A percentile compares a stretch with the other conserved stretches of the same genome.
Conservation (phyloP, 2,797 vertebrate species). For the Tokudaia muenninki region DNA sequence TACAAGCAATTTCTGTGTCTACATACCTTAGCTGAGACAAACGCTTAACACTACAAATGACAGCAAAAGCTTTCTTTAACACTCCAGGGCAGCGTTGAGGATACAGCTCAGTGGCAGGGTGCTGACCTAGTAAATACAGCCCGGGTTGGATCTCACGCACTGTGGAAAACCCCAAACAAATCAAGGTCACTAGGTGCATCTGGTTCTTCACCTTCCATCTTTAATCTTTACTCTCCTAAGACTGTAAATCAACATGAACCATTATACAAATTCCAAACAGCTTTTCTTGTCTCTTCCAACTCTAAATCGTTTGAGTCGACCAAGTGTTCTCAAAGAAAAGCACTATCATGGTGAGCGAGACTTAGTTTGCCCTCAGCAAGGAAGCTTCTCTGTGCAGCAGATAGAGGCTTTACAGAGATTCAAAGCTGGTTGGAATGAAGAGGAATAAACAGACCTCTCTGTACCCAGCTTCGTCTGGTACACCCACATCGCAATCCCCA, state of each 20-base stretch:
- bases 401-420: background rate
- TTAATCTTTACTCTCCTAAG: background rate
- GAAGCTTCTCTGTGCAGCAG: background rate
- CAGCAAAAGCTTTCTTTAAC: background rate
- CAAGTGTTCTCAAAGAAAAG: background rate
- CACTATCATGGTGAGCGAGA: background rate
- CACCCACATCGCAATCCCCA: background rate
- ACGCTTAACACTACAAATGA: background rate
- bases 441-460: background rate
- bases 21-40: conserved; percentile 9
- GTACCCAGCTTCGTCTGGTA: background rate
- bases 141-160: background rate
- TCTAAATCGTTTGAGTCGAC: background rate
- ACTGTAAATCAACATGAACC: background rate
- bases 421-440: background rate
- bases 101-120: background rate
- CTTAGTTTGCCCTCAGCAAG: background rate
- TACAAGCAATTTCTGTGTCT: conserved; percentile 48
- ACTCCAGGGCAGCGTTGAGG: background rate
- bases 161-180: background rate
- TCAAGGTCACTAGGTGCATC: background rate
- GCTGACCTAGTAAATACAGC: background rate
- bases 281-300: background rate
- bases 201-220: background rate
- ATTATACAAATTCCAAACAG: background rate